These are phyloP conservation scores for Rostratula benghalensis DNA, from an alignment of 2,113 vertebrate species.

Conservation along the genomic window DNA sequence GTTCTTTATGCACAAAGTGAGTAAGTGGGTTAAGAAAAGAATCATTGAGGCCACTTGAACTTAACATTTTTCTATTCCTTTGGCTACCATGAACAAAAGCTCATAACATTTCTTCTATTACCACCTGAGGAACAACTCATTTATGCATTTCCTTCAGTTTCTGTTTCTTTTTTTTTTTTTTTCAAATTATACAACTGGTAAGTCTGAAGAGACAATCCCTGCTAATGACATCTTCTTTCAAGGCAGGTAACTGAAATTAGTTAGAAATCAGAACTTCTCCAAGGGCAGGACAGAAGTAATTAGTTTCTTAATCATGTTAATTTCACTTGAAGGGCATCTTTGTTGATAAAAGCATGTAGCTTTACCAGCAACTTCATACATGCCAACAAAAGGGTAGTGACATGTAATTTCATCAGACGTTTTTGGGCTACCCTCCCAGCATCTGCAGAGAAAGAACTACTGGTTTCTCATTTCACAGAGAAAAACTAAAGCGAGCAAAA, in stretches of 20 bases:
- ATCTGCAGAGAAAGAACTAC: not conserved
- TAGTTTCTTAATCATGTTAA: not conserved
- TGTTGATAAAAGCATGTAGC: not conserved
- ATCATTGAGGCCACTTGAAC: not conserved
- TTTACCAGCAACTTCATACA: not conserved
- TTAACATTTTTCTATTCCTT: not conserved
- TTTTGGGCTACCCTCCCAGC: not conserved
- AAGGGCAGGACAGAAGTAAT: not conserved
- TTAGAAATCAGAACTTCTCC: not conserved
- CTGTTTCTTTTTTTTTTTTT: not conserved
- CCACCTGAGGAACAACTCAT: not conserved
- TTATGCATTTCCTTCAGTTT: not conserved
- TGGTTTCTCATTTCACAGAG: not conserved
- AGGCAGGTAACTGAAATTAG: not conserved
- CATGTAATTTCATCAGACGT: not conserved
- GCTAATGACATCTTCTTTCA: not conserved
- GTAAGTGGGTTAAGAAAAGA: not conserved
- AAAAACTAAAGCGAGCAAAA: not conserved
- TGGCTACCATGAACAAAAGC: not conserved
- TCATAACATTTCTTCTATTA: not conserved
- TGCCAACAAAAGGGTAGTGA: not conserved
- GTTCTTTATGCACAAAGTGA: not conserved
- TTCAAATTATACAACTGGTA: not conserved
- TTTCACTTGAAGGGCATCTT: not conserved
- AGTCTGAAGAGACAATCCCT: not conserved